These are phyloP conservation scores for Atta colombica DNA, from an alignment of 1,140 invertebrate genomes.

Conservation along the genomic window DNA sequence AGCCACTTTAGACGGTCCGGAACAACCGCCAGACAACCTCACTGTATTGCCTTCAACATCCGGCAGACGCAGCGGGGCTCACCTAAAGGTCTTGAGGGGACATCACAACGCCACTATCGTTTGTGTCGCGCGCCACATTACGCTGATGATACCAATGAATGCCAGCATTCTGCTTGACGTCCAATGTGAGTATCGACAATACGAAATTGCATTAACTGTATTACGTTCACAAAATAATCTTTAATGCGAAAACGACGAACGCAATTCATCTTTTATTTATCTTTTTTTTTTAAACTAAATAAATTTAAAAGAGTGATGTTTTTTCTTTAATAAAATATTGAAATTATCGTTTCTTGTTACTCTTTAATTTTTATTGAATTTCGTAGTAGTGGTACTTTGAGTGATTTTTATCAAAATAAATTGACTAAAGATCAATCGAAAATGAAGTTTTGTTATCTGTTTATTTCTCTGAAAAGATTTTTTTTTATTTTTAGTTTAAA, in stretches of 20 bases:
- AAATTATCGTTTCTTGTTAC: not conserved
- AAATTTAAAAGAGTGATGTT: not conserved
- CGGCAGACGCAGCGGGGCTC: constrained; percentile 89
- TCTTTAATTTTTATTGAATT: not conserved
- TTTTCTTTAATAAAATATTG: not conserved
- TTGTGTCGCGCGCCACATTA: constrained; percentile 91
- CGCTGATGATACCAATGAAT: constrained; percentile 89
- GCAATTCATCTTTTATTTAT: not conserved
- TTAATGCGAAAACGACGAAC: not conserved
- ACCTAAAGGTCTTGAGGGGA: constrained; percentile 89
- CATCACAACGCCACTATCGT: constrained; percentile 92
- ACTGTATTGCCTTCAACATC: constrained; percentile 85
- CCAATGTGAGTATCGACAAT: constrained; percentile 90
- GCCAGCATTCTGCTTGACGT: constrained; percentile 92
- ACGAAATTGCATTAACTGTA: not conserved
- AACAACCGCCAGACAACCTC: constrained; percentile 86
- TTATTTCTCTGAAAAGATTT: not conserved
- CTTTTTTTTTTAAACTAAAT: not conserved
- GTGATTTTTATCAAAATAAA: not conserved
- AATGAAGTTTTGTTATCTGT: not conserved
- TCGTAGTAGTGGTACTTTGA: not conserved
- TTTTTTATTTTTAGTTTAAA: not conserved
- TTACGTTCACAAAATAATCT: constrained; percentile 4
- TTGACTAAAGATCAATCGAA: not conserved
- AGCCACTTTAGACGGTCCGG: constrained; percentile 87